These are phyloP conservation scores for Amiota minor DNA, from an alignment of 2,888 invertebrate species.

Conservation along the genomic window DNA sequence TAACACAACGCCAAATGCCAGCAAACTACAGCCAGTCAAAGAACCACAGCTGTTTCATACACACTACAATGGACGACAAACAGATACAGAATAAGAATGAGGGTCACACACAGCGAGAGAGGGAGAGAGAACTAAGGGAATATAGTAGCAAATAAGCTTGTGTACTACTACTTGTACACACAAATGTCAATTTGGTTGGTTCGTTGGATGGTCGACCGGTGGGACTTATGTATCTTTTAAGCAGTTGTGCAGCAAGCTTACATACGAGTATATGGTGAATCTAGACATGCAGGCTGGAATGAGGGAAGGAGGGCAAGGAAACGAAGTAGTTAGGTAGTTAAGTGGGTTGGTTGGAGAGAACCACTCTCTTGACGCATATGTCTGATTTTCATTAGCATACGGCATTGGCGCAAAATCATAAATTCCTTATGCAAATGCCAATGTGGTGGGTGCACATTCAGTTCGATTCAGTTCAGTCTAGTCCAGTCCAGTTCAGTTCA, in stretches of 20 bases:
- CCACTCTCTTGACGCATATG: background rate
- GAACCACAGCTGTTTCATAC: background rate
- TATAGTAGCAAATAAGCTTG: background rate
- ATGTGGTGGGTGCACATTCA: slow-evolving; percentile 16
- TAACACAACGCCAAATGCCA: background rate
- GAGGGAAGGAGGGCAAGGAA: background rate
- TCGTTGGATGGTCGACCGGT: background rate
- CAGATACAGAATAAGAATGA: background rate
- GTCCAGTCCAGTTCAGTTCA: no score
- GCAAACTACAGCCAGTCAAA: background rate
- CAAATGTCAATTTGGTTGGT: no score
- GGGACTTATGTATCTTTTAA: background rate
- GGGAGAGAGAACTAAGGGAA: background rate
- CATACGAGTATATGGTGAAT: background rate
- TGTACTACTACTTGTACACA: background rate
- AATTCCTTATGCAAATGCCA: slow-evolving; percentile 21
- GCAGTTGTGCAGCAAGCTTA: background rate
- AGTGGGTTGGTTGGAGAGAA: no score
- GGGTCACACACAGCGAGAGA: background rate
- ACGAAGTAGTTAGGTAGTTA: background rate
- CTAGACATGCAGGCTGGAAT: background rate
- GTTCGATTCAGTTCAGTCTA: no score
- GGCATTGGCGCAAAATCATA: slow-evolving; percentile 22
- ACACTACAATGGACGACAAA: background rate
- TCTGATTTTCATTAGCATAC: slow-evolving; percentile 25